Evolutionary conservation across 2,888 invertebrate genomes (phyloP).

Genomic region (Coenonympha arcania): DNA sequence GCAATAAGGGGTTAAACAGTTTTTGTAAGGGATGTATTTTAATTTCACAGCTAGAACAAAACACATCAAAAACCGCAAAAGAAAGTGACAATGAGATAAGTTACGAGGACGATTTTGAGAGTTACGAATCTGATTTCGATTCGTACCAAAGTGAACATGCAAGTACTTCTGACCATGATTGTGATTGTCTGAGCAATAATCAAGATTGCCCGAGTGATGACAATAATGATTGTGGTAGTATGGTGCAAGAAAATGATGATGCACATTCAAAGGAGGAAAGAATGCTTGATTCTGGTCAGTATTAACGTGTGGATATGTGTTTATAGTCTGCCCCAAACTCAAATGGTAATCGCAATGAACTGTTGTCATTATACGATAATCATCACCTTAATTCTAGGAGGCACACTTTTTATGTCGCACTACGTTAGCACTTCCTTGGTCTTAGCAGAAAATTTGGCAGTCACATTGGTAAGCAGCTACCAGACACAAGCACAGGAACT

Average conservation of each 20-base stretch:
- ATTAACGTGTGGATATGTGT: no score
- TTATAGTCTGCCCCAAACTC: no score
- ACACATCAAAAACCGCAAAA: slow-evolving; percentile 15
- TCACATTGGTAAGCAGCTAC: no score
- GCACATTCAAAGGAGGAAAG: slow-evolving; percentile 45
- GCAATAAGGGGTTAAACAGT: no score
- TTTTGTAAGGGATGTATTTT: no score
- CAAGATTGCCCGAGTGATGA: slow-evolving; percentile 17
- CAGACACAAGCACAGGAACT: no score
- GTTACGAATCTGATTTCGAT: slow-evolving; percentile 69
- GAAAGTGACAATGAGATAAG: slow-evolving; percentile 55
- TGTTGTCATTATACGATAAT: no score
- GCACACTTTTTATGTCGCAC: no score
- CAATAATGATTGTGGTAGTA: slow-evolving; percentile 19
- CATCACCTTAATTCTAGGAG: no score
- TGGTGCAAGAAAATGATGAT: slow-evolving; percentile 20
- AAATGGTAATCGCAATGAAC: no score
- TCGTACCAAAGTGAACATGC: slow-evolving; percentile 49
- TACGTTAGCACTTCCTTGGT: no score
- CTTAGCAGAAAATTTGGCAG: no score
- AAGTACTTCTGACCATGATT: slow-evolving; percentile 24
- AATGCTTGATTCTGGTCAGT: slow-evolving; percentile 62
- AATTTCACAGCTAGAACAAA: not conserved
- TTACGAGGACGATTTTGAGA: slow-evolving; percentile 71
- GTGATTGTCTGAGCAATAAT: slow-evolving; percentile 25